Conservation (phyloP, 1,140 invertebrate genomes). For the Drosophila truncata region DNA sequence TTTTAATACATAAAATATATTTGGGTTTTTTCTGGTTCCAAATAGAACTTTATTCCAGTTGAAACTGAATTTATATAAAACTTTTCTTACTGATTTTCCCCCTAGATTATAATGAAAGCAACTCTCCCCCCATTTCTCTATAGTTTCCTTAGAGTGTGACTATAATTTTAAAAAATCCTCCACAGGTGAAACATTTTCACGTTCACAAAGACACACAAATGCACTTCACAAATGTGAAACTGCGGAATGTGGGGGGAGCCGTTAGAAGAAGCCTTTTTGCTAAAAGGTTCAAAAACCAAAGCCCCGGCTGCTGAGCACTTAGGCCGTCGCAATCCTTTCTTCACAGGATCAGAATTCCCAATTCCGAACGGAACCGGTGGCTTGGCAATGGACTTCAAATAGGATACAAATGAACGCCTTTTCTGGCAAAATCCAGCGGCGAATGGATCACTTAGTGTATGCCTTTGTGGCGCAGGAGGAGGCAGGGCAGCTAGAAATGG, state of each 20-base stretch:
- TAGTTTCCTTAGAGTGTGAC: background rate
- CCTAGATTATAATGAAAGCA: background rate
- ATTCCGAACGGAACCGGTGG: slow-evolving; percentile 19
- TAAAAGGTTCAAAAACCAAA: slow-evolving; percentile 29
- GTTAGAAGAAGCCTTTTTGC: slow-evolving; percentile 16
- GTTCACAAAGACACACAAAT: slow-evolving; percentile 38
- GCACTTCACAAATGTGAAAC: slow-evolving; percentile 26
- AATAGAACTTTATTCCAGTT: too few species aligned
- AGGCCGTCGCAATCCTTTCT: slow-evolving; percentile 51
- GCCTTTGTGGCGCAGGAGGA: slow-evolving; percentile 46
- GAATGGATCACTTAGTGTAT: slow-evolving; percentile 73
- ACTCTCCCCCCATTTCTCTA: background rate
- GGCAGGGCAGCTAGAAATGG: background rate
- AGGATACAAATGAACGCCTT: slow-evolving; percentile 63
- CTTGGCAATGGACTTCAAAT: slow-evolving; percentile 40
- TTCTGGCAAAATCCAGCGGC: slow-evolving; percentile 29
- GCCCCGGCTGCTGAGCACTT: slow-evolving; percentile 29
- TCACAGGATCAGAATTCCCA: slow-evolving; percentile 44
- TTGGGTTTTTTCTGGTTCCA: background rate
- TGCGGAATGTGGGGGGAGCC: slow-evolving; percentile 13
- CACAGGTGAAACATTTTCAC: slow-evolving; percentile 17
- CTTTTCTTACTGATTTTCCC: background rate
- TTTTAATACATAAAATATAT: background rate
- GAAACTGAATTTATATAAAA: background rate
- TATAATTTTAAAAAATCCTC: slow-evolving; percentile 15